Percentiles rank a stretch among this genome's conserved stretches.
Conservation (phyloP, 2,888 invertebrate species). For the Vesta saturnalis region DNA sequence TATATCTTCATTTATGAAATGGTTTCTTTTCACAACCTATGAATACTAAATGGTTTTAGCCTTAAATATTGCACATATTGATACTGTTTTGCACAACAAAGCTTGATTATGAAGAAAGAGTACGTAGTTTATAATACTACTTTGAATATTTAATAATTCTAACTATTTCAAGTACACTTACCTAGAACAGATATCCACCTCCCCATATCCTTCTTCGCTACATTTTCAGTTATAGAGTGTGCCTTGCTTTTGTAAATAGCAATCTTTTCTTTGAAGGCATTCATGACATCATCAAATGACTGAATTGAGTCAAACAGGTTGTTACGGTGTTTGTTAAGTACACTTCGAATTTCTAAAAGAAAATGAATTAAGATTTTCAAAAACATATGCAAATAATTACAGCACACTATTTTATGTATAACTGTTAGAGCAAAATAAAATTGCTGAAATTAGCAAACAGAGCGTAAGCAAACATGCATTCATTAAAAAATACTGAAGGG, state of each 20-base stretch:
- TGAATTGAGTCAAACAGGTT: conserved; percentile 68
- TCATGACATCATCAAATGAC: conserved; percentile 68
- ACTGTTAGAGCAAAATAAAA: too few relatives aligned
- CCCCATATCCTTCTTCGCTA: conserved; percentile 70
- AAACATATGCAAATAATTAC: neutral
- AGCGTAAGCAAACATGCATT: too few relatives aligned
- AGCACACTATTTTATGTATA: neutral
- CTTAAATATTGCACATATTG: neutral
- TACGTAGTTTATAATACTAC: too few relatives aligned
- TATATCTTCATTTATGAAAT: conserved; percentile 6
- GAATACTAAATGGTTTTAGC: neutral
- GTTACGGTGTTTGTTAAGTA: conserved; percentile 67
- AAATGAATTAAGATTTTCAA: too few relatives aligned
- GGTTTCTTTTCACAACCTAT: neutral
- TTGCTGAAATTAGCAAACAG: too few relatives aligned
- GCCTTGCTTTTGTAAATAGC: conserved; percentile 49
- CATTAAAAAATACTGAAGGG: too few relatives aligned
- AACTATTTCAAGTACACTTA: conserved; percentile 53
- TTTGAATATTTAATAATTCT: too few relatives aligned
- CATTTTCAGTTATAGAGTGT: conserved; percentile 62
- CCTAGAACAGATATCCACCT: conserved; percentile 73
- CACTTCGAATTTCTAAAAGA: conserved; percentile 67
- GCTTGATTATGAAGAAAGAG: too few relatives aligned
- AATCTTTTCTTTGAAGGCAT: conserved; percentile 58
- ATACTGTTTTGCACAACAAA: too few relatives aligned